A percentile compares a stretch with the other conserved stretches of the same genome.
Evolutionary conservation across 2,113 vertebrate species (phyloP).

Genomic region (Heliornis fulica): DNA sequence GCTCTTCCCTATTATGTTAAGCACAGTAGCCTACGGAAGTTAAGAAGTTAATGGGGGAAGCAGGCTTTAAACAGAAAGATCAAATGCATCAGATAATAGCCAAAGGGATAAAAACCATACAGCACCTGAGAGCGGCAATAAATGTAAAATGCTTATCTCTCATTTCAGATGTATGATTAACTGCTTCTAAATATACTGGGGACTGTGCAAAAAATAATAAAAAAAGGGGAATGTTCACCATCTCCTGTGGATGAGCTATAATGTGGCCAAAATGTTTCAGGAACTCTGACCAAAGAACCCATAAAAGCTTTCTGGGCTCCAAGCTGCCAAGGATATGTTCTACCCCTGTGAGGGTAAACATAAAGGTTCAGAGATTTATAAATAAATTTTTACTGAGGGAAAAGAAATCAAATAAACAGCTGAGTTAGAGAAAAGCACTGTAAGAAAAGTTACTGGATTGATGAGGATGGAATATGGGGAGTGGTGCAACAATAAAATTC

Average conservation of each 20-base stretch:
- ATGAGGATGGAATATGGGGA: neutral
- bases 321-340: neutral
- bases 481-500: neutral
- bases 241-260: neutral
- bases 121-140: constrained; percentile 57
- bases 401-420: neutral
- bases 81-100: constrained; percentile 59
- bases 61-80: constrained; percentile 60
- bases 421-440: neutral
- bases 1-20: neutral
- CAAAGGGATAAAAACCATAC: constrained; percentile 42
- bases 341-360: neutral
- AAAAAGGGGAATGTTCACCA: too few relatives aligned
- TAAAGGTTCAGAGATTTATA: neutral
- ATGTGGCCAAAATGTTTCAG: neutral
- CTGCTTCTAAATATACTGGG: constrained; percentile 16
- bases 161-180: constrained; percentile 45
- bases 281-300: neutral
- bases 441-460: neutral
- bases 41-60: constrained; percentile 46
- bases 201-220: too few relatives aligned
- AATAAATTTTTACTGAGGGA: neutral
- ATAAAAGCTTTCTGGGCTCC: neutral
- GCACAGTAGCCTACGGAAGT: constrained; percentile 35
- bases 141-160: constrained; percentile 54